Evolutionary conservation across 2,888 invertebrate genomes (phyloP), one percentile per base, ranked within the genome.

Genomic region (Drosophila atroscutellata): DNA sequence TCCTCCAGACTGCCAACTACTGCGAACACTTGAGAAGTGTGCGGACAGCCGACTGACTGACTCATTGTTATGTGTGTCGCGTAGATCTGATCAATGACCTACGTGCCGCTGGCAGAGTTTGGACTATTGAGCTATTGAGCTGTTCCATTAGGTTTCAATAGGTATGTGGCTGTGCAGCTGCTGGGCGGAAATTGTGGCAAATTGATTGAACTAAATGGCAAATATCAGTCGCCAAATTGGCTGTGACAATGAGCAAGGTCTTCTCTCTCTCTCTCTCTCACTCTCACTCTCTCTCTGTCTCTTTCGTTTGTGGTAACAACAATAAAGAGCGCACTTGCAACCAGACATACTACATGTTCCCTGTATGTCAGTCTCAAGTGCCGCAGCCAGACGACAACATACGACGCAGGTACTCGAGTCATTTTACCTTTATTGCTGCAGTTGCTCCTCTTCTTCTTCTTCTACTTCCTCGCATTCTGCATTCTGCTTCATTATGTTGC

Each of bases 1-100:
- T 55, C 55, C 39, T 45, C 24, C 15, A 8, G 45, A 45, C 45
- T 15, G 45, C 24, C 15, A 45, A 9, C n/a, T n/a, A 9, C n/a
- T n/a, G 15, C 13, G 26, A 30, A 39, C 49, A 24, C 15, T 45
- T 8, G n/a, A 37, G 26, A 18, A 37, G 24, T 55, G n/a, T 37
- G 55, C n/a, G 37, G 55, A n/a, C 37, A 55, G 55, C 55, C 36
- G 55, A n/a, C 77, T 68, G 80, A 91, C 55, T 26, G 37, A n/a
- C 75, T 68, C 81, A 91, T 91, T 91, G 86, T 82, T 83, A 91
- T 87, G 83, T 90, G 76, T 86, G 91, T 91, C 91, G 90, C 90
- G 91, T 91, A 90, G 82, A 87, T 89, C 90, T 89, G 91, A 91
- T 91, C 91, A 91, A 90, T 91, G 88, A 84, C 88, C 90, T 90